Conservation (phyloP, 1,140 invertebrate species). For the Stratiolaelaps scimitus region DNA sequence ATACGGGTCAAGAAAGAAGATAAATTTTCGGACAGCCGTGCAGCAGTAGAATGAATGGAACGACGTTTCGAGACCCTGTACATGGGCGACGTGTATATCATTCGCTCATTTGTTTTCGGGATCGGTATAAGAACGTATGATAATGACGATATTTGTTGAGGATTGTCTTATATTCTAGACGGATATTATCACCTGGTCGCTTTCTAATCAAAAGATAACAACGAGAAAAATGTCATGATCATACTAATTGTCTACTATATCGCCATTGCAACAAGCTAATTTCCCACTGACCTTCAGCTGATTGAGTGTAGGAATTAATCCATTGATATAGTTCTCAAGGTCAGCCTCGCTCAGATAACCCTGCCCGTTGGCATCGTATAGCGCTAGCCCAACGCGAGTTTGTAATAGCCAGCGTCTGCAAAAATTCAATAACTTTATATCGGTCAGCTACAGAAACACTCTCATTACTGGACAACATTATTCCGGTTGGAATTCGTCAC, state of each 20-base stretch:
- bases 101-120: background rate
- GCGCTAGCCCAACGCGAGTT: conserved; percentile 74
- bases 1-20: conserved; percentile 85
- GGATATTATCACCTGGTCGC: no score
- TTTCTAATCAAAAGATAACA: background rate
- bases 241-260: no score
- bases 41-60: conserved; percentile 94
- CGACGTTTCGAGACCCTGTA: conserved; percentile 76
- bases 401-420: conserved; percentile 84
- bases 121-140: background rate
- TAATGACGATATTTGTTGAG: no score
- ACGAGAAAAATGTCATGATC: conserved; percentile 27
- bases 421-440: no score
- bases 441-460: no score
- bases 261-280: no score
- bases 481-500: no score
- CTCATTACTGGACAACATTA: no score
- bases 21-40: conserved; percentile 83
- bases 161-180: no score
- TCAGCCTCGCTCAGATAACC: conserved; percentile 81
- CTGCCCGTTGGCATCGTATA: conserved; percentile 83
- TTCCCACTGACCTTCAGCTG: conserved; percentile 44
- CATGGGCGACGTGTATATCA: conserved; percentile 45
- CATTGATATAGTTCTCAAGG: conserved; percentile 84
- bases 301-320: conserved; percentile 75